Evolutionary conservation across 2,888 invertebrate genomes (phyloP), one percentile per base, ranked within the genome.

Genomic region (Phrixothrix hirtus): DNA sequence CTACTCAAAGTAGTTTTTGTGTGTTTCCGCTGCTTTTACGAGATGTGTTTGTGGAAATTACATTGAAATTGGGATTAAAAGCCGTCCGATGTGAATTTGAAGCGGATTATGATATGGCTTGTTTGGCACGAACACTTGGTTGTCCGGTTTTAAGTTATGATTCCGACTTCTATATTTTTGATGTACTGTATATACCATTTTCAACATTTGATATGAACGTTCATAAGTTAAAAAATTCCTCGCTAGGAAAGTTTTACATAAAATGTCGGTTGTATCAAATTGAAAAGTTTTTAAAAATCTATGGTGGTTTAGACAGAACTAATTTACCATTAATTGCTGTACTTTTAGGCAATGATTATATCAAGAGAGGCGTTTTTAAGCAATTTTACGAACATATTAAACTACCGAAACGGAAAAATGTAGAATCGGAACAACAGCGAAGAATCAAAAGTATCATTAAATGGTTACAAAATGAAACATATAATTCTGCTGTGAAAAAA

Each of bases 111-210:
- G 89, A 92, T 67, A 85, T 95, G 44, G 95, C 94, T 0, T 85
- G 87, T 0, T 74, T 95, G 60, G 91, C 94, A 0, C 83, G 86
- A 58, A 79, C 83, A 46, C 77, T 93, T 1, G 78, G 86, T 27
- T 95, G 93, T 64, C 95, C 95, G 0, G 87, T 97, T 1, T 72
- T 97, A 2, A 95, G 94, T 67, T 90, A 88, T 62, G 97, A 97
- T 75, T 95, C 95, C 0, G 97, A 97, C 76, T 97, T 95, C 76
- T 95, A 87, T 67, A 87, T 97, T 58, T 92, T 88, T 74, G 88
- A 91, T 75, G 85, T 92, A 0, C 75, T 81, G 1, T 94, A 92
- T 62, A 87, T 97, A 58, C 91, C 92, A 0, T 84, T 91, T 58
- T 79, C 83, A 17, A 85, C 85, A 14, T 68, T 91, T 7, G 81